Base-by-base conservation (phyloP, 2,888 invertebrate species). In the Acrocera orbiculus region DNA sequence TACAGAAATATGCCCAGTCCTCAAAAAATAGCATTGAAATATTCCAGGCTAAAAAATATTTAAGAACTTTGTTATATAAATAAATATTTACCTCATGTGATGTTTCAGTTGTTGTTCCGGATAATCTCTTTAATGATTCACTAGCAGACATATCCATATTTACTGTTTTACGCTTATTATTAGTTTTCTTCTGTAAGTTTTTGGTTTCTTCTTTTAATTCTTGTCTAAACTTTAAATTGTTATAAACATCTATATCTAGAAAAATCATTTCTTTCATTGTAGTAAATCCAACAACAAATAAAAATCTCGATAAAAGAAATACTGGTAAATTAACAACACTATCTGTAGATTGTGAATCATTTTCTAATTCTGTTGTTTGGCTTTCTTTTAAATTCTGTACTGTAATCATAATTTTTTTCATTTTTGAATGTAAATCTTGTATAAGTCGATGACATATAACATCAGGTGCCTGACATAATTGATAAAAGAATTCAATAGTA, bases 161-260 rank as follows among this genome's bases (percentile, higher is more conserved):
- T 4, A 40, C 29, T 5, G 51, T 53, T 40, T 49, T 53, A 5
- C 53, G 48, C 10, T 53, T 47, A 19, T 44, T 50, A 4, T 42
- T 34, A 9, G 30, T 34, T 57, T 68, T 48, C 62, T 45, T 44
- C 5, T 43, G 36, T 16, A 38, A 44, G 11, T 53, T 53, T 33
- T 53, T 54, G 37, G 52, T 51, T 19, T 53, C 52, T 2, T 56
- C 50, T 39, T 53, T 59, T 5, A 67, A 46, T 20, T 59, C 61
- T 39, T 72, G 67, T 6, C 78, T 62, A 36, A 73, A 64, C 51
- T 79, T 80, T 46, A 89, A 63, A 56, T 89, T 89, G 40, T 78
- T 79, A 46, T 87, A 83, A 4, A 90, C 73, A 42, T 68, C 70
- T 17, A 77, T 75, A 48, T 93, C 90, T 35, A 92, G 65, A 52